These are phyloP conservation scores for Harpagifer antarcticus DNA, from an alignment of 2,797 vertebrate genomes.

Conservation along the genomic window DNA sequence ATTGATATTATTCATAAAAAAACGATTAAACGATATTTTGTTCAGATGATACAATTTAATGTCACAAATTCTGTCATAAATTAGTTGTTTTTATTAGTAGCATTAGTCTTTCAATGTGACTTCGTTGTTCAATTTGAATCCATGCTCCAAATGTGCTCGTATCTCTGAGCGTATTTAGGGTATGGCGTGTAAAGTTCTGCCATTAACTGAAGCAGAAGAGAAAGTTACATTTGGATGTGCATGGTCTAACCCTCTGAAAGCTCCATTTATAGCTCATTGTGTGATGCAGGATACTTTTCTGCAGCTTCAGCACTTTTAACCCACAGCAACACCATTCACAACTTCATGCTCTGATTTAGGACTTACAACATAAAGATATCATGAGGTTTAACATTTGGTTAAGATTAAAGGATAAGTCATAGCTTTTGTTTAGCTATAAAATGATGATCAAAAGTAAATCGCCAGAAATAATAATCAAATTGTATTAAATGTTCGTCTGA, in stretches of 20 bases:
- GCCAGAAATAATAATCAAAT: neutral
- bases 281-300: constrained; percentile 25
- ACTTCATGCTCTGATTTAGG: too few relatives aligned
- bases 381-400: neutral
- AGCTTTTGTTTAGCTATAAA: neutral
- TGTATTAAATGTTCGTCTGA: neutral
- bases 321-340: neutral
- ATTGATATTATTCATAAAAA: neutral
- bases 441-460: neutral
- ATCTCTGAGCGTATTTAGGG: constrained; percentile 9
- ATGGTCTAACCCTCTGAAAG: constrained; percentile 34
- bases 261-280: constrained; percentile 55
- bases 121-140: neutral
- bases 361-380: too few relatives aligned
- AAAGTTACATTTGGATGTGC: constrained; percentile 30
- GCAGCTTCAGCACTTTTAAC: constrained; percentile 22
- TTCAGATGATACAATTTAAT: neutral
- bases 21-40: neutral
- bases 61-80: neutral
- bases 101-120: neutral
- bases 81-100: neutral
- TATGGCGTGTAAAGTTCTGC: constrained; percentile 15
- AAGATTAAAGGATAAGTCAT: neutral
- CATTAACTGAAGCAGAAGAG: constrained; percentile 35
- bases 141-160: neutral